A percentile compares a stretch with the other conserved stretches of the same genome.
Conservation (phyloP, 2,888 invertebrate genomes). For the Eupithecia tripunctaria region DNA sequence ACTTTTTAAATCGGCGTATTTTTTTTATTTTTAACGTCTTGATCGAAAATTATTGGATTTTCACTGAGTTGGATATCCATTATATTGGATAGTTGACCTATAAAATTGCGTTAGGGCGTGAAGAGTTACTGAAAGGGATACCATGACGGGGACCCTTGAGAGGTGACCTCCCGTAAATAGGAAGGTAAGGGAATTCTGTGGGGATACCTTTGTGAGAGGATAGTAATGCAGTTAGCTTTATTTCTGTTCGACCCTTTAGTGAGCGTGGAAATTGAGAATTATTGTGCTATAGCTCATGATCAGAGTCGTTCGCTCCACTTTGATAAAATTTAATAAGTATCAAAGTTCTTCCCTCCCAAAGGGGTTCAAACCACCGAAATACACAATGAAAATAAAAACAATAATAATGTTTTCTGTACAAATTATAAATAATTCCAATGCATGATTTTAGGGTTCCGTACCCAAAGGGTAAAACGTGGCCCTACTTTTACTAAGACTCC, state of each 20-base stretch:
- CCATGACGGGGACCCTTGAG: conserved; percentile 12
- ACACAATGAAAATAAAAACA: too few relatives aligned
- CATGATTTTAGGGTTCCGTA: too few relatives aligned
- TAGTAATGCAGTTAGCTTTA: conserved; percentile 5
- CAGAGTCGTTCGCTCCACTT: too few relatives aligned
- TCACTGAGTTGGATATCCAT: neutral
- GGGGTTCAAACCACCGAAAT: too few relatives aligned
- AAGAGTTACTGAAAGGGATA: conserved; percentile 16
- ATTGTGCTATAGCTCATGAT: neutral
- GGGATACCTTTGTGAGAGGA: neutral
- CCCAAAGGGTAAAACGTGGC: too few relatives aligned
- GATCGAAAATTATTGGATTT: conserved; percentile 1
- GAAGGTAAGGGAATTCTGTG: conserved; percentile 11
- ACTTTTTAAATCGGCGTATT: too few relatives aligned
- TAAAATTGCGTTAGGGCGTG: conserved; percentile 14
- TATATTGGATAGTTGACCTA: conserved; percentile 1
- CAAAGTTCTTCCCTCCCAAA: too few relatives aligned
- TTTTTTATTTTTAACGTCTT: too few relatives aligned
- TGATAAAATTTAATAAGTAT: too few relatives aligned
- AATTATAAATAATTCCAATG: too few relatives aligned
- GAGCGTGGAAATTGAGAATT: neutral
- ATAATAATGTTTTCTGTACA: too few relatives aligned
- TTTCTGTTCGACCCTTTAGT: neutral
- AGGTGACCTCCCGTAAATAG: conserved; percentile 30
- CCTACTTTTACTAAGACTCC: too few relatives aligned